Base-by-base conservation (phyloP, 2,888 invertebrate genomes). In the Parnassius orleans region DNA sequence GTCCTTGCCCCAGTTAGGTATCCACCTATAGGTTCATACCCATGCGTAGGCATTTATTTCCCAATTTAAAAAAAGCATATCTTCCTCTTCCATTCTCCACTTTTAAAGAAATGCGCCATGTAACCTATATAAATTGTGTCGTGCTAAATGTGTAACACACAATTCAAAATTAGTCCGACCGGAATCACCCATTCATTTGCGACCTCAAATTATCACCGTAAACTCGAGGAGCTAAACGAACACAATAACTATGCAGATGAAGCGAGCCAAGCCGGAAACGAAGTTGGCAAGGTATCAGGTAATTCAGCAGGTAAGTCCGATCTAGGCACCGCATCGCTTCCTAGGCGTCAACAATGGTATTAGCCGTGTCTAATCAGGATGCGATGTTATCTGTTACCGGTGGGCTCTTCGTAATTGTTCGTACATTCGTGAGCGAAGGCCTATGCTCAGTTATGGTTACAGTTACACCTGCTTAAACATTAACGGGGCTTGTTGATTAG, bases 331-430 rank as follows among this genome's bases (percentile, higher is more conserved):
- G 50, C 57, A 41, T 44, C 52, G 53, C 52, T 56, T 55, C 57
- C 47, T 52, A 41, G 61, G 19, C 63, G 33, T 57, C 59, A 33
- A 61, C 61, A 61, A 56, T 56, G 63, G 63, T 63, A 63, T 63
- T 63, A 63, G 46, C 15, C 58, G 51, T 55, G 63, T 63, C 67
- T 67, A 65, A 67, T 65, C 67, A 65, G 62, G 63, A 62, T 60
- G 54, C 60, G 60, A 67, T 64, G 61, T 56, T 67, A 67, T 67
- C 67, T 61, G 52, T 62, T 63, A 63, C 51, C 47, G 53, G 58
- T 42, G 9, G n/a, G 53, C 53, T 44, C 11, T 15, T 41, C 53
- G 53, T 54, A 63, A 63, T 58, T 58, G 60, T 55, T 44, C 14
- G 53, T 48, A 63, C 53, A 51, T 54, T 43, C 33, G 15, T 50